phyloP scores from a whole-genome alignment of 2,113 vertebrate species.

The Stigmatopora nigra region DNA sequence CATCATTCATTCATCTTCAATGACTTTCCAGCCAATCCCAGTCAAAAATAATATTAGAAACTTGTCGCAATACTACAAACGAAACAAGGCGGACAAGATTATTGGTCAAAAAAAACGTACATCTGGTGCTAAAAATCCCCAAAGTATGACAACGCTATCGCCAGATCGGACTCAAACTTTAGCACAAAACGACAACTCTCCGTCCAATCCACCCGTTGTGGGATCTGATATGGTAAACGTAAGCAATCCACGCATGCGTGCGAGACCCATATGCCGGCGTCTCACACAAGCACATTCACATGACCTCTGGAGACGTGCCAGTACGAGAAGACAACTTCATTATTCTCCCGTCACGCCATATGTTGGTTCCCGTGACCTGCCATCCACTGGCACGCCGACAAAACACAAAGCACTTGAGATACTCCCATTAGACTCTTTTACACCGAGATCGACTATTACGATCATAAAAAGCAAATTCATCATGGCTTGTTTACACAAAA shows the following conservation, averaged over 20 bases:
- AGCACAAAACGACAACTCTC: too few relatives aligned
- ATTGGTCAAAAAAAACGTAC: too few relatives aligned
- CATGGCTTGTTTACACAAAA: neutral
- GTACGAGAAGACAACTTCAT: conserved; percentile 20
- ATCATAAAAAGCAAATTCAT: neutral
- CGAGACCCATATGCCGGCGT: conserved; percentile 6
- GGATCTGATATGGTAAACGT: neutral
- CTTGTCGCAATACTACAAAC: too few relatives aligned
- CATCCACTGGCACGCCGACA: neutral
- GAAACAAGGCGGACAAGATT: too few relatives aligned
- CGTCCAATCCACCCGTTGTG: too few relatives aligned
- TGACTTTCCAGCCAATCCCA: too few relatives aligned
- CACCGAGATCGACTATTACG: neutral
- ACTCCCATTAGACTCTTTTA: neutral
- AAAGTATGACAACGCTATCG: too few relatives aligned
- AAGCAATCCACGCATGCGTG: neutral
- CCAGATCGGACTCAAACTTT: too few relatives aligned
- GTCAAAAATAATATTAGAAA: too few relatives aligned
- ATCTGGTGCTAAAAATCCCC: too few relatives aligned
- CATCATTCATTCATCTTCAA: too few relatives aligned
- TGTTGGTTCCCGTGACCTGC: conserved; percentile 24
- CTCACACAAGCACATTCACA: conserved; percentile 20
- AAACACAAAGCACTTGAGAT: conserved; percentile 4
- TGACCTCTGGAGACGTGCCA: conserved; percentile 17
- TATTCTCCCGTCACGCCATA: conserved; percentile 25